Base-by-base conservation (phyloP, 2,888 invertebrate genomes). In the Diaprepes abbreviatus region DNA sequence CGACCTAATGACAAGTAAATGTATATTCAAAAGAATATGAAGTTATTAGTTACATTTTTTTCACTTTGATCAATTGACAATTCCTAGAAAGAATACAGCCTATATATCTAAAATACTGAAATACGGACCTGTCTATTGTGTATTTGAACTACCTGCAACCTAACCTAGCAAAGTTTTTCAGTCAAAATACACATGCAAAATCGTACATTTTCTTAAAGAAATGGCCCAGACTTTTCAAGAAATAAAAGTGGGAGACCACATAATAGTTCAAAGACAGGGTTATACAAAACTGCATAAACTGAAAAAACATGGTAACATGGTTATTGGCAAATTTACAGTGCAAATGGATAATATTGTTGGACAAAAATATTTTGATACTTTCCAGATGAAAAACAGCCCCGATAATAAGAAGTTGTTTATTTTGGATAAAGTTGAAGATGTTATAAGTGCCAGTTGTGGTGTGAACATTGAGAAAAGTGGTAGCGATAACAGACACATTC, bases 401-500 rank as follows among this genome's bases (percentile, higher is more conserved):
- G 81, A 81, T 24, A 84, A 83, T 70, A 89, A 87, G 73, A 86
- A 87, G 66, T 83, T 87, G n/a, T 87, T 86, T 74, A 81, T 80
- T 0, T 78, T 90, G 17, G 86, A 87, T 73, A 83, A 87, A 63
- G 91, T 88, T 71, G 85, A 85, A 45, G 87, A 89, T 72, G 82
- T 88, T 72, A 86, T 87, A 1, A 87, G 89, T 60, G 85, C 90
- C 1, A 45, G 19, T 3, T 43, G 52, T 21, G 58, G 89, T 70
- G 85, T 93, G 36, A 88, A 89, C 58, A 89, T 90, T 14, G 89
- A 89, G 73, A 82, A 86, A 67, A 92, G 92, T 73, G 94, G 94
- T 3, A 85, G 82, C 17, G 97, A 97, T 80, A 97, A 97, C 82
- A 88, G 97, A 72, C 89, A 93, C 77, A 92, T 97, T 62, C 85